Conservation (phyloP, 2,113 vertebrate species). For the Telmatochromis sp. region DNA sequence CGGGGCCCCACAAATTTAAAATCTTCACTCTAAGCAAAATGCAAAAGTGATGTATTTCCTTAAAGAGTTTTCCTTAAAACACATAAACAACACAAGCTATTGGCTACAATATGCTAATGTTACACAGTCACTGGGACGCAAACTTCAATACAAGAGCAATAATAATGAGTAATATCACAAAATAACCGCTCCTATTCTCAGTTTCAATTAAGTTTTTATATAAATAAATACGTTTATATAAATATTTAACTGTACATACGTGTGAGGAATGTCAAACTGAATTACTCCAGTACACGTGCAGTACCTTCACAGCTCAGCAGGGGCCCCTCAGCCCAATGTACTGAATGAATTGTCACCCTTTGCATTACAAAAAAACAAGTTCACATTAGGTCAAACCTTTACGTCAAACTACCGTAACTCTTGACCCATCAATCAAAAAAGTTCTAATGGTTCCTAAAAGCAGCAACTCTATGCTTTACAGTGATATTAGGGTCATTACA, state of each 20-base stretch:
- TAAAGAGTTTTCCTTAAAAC: background rate
- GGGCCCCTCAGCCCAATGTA: background rate
- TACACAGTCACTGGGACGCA: background rate
- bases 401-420: rapidly evolving
- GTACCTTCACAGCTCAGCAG: background rate
- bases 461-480: background rate
- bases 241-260: background rate
- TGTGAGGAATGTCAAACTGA: background rate
- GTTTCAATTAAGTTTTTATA: background rate
- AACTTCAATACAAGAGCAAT: background rate
- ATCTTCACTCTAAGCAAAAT: background rate
- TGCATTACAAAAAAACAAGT: background rate
- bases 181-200: background rate
- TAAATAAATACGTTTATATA: background rate
- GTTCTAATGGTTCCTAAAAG: background rate
- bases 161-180: background rate
- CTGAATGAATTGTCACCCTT: background rate
- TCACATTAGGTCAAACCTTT: background rate
- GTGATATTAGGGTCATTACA: background rate
- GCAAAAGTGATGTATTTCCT: background rate
- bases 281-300: background rate
- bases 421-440: background rate
- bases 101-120: background rate
- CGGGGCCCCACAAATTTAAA: background rate
- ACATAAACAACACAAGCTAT: background rate